These are phyloP conservation scores for Papilio helenus DNA, from an alignment of 1,140 invertebrate species.

Conservation along the genomic window DNA sequence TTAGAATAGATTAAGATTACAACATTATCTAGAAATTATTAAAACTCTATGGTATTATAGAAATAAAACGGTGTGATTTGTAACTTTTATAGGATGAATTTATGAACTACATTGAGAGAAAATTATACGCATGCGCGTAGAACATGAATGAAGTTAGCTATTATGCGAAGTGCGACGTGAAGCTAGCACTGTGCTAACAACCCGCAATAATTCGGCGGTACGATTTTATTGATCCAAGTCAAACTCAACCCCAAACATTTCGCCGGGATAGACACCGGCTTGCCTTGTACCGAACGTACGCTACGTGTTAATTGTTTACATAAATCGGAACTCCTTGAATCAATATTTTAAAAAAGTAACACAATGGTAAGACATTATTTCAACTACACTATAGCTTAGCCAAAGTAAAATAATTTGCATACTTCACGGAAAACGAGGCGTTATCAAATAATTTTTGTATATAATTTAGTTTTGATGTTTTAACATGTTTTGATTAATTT, in stretches of 20 bases:
- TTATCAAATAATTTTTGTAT: not conserved
- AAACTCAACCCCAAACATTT: constrained; percentile 28
- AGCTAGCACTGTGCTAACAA: constrained; percentile 36
- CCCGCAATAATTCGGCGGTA: constrained; percentile 40
- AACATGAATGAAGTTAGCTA: constrained; percentile 30
- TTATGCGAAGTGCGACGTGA: not conserved
- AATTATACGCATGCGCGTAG: constrained; percentile 38
- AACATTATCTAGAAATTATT: too few relatives aligned
- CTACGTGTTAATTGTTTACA: not conserved
- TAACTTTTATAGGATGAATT: not conserved
- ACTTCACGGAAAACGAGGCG: not conserved
- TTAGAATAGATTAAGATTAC: too few relatives aligned
- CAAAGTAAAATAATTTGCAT: not conserved
- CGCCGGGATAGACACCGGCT: not conserved
- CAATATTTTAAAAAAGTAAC: not conserved
- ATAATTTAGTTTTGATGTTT: too few relatives aligned
- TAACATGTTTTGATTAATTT: not conserved
- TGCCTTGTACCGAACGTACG: not conserved
- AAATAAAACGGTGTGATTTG: not conserved
- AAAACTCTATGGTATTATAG: too few relatives aligned
- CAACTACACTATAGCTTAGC: not conserved
- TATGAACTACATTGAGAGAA: too few relatives aligned
- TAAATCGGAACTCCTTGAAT: not conserved
- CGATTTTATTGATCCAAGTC: constrained; percentile 44
- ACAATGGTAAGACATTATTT: constrained; percentile 22